Evolutionary conservation across 2,113 vertebrate species (phyloP), one percentile per base, ranked within the genome.

Genomic region (Nerophis lumbriciformis): DNA sequence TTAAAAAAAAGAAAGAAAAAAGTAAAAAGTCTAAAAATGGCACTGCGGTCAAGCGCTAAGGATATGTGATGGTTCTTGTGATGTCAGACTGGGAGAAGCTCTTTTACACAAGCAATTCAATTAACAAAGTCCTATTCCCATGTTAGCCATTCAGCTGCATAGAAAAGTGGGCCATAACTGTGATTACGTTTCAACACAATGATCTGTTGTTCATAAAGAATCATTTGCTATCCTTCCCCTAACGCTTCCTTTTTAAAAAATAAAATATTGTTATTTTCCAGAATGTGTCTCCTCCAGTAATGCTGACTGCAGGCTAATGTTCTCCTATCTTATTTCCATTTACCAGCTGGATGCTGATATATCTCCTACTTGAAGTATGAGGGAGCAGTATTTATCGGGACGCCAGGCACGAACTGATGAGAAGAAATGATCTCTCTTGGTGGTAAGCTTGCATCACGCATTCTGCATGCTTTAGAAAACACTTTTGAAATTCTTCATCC

Each of bases 81-180:
- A 63, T 55, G 59, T 69, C 65, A 65, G 36, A 65, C 54, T 54
- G 35, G 63, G 56, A 73, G 73, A 77, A 71, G 50, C 80, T 84
- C 78, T 75, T 66, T 73, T 66, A 68, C 79, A 79, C 36, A 68
- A 28, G 50, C 65, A 59, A 77, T 75, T 86, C 66, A 84, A 84
- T 88, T 82, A 83, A 68, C 54, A 56, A 19, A 53, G 65, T 53
- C n/a, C 38, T 61, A 19, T 66, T 68, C 72, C 64, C 68, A 42
- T 58, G 48, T 62, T 65, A 63, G 19, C 53, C 69, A 61, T 50
- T 67, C 36, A 78, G 72, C 68, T 71, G 71, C 70, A 64, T 73
- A 75, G 65, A 49, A 74, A 71, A 73, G 66, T 73, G 19, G 63
- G 37, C 44, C 11, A 1, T 48, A 59, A 47, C 35, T 60, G 36